Evolutionary conservation across 2,113 vertebrate species (phyloP), one percentile per base, ranked within the genome.

Genomic region (Anarrhichthys ocellatus): DNA sequence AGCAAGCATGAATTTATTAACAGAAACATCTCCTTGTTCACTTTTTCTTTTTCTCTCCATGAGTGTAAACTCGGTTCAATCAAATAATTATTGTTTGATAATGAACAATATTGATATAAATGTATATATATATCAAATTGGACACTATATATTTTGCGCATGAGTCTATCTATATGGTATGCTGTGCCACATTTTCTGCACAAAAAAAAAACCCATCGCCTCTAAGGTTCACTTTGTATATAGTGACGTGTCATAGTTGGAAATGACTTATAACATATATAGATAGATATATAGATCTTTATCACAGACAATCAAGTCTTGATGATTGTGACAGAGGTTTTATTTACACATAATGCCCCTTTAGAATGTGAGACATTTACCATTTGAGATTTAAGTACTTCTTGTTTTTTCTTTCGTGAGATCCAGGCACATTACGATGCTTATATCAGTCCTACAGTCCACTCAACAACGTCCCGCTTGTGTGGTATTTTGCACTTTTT

Each of bases 231-330:
- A 89, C 80, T 87, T 88, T 92, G 92, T 93, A 92, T 24, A 88
- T 92, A 92, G 78, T 91, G 69, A 86, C 88, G 81, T 91, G 88
- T 91, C 73, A 88, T 90, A 84, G 82, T 71, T 87, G 84, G 84
- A 90, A 78, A 88, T 88, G 4, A 82, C 78, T 58, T 86, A 58
- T 91, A 80, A 76, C 76, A 82, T 77, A 89, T 83, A 91, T 84
- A 84, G 20, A 90, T 90, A 91, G 9, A 91, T 73, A 87, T 79
- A 91, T 80, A 93, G 80, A 89, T 91, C 77, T 93, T 91, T 93
- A 94, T 92, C 91, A 91, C 86, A 73, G 93, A 94, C 94, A 94
- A 94, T 93, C 92, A 32, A 72, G 88, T 93, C 82, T 89, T 73
- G 40, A 87, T 87, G 91, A 94, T 93, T 91, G 90, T 93, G 89